Percentiles rank a stretch among this genome's conserved stretches.
Evolutionary conservation across 1,140 invertebrate genomes (phyloP).

Genomic region (Drosophila elegans): DNA sequence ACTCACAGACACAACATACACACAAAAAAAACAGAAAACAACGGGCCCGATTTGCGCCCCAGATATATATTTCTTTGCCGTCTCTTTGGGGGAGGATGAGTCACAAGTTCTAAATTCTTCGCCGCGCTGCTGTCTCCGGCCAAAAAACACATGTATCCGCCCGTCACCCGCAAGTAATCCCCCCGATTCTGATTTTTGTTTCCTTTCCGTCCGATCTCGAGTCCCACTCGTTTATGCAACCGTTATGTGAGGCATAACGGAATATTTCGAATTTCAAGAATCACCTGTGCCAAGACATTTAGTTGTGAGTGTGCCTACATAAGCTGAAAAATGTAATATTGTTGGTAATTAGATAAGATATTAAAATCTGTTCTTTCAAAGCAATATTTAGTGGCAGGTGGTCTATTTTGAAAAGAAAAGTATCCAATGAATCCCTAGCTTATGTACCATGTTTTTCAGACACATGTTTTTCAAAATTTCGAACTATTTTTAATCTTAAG

Average conservation of each 20-base stretch:
- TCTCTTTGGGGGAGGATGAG: conserved; percentile 39
- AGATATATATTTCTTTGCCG: conserved; percentile 33
- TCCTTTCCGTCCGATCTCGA: conserved; percentile 8
- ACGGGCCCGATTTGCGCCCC: conserved; percentile 31
- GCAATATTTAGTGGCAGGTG: neutral
- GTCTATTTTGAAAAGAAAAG: neutral
- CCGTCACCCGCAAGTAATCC: conserved; percentile 9
- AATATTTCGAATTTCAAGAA: conserved; percentile 27
- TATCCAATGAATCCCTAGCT: neutral
- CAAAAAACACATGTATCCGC: conserved; percentile 37
- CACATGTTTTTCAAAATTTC: neutral
- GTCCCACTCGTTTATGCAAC: conserved; percentile 27
- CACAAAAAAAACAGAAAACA: conserved; percentile 1
- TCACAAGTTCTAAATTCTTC: conserved; percentile 49
- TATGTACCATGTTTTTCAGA: neutral
- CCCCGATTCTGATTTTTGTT: conserved; percentile 2
- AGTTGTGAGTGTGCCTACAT: neutral
- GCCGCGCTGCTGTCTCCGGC: conserved; percentile 33
- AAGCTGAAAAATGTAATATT: neutral
- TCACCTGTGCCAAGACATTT: conserved; percentile 12
- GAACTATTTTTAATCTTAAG: neutral
- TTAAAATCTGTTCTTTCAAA: neutral
- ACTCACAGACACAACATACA: conserved; percentile 21
- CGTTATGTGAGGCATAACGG: conserved; percentile 38
- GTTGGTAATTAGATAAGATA: conserved; percentile 1